Evolutionary conservation across 2,888 invertebrate genomes (phyloP).

Genomic region (Loripinus fragilis): DNA sequence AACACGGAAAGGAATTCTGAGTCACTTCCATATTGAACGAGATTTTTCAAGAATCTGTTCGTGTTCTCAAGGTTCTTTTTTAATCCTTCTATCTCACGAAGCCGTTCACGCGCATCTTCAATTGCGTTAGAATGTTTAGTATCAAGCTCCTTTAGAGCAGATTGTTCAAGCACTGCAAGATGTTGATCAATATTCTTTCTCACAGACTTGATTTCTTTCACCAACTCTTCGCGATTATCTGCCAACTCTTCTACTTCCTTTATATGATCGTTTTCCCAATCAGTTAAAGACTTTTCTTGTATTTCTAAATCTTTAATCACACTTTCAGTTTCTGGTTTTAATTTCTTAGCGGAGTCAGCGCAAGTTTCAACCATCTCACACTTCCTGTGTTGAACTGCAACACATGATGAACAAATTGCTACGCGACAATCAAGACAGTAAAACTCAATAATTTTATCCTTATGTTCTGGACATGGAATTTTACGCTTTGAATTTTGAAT

Average conservation of each 20-base stretch:
- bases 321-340: slow-evolving; percentile 67
- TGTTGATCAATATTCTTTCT: slow-evolving; percentile 59
- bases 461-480: slow-evolving; percentile 65
- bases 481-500: slow-evolving; percentile 63
- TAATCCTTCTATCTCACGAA: slow-evolving; percentile 63
- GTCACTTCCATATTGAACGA: slow-evolving; percentile 67
- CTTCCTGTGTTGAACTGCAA: slow-evolving; percentile 67
- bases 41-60: slow-evolving; percentile 59
- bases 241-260: slow-evolving; percentile 62
- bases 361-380: slow-evolving; percentile 71
- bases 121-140: slow-evolving; percentile 59
- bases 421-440: slow-evolving; percentile 69
- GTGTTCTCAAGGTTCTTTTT: slow-evolving; percentile 68
- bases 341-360: slow-evolving; percentile 60
- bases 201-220: slow-evolving; percentile 63
- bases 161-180: slow-evolving; percentile 60
- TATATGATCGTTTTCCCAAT: slow-evolving; percentile 63
- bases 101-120: slow-evolving; percentile 56
- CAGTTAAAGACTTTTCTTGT: slow-evolving; percentile 58
- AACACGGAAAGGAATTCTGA: slow-evolving; percentile 67
- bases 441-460: slow-evolving; percentile 65
- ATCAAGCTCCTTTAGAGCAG: slow-evolving; percentile 58
- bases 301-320: slow-evolving; percentile 60
- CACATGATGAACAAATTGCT: slow-evolving; percentile 68
- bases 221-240: slow-evolving; percentile 58